phyloP scores from a whole-genome alignment of 2,888 invertebrate species.

The Dicycla oo region DNA sequence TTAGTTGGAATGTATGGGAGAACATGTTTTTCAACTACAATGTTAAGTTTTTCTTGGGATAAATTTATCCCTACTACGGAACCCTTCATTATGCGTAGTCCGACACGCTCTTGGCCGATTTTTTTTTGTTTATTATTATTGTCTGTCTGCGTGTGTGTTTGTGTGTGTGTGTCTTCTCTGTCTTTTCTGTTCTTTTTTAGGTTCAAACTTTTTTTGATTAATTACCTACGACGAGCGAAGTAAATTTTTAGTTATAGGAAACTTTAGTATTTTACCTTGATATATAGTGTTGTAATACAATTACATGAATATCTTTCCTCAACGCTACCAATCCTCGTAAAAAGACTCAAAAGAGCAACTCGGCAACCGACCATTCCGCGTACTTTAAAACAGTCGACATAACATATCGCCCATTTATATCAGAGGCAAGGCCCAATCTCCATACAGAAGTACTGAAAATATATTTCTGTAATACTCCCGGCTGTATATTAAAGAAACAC shows the following conservation, averaged over 20 bases:
- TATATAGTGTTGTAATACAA: slow-evolving; percentile 2
- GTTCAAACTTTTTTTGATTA: too few species aligned
- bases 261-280: not conserved
- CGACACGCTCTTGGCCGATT: too few species aligned
- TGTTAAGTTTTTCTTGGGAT: too few species aligned
- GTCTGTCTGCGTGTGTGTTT: too few species aligned
- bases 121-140: too few species aligned
- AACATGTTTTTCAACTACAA: too few species aligned
- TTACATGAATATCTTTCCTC: not conserved
- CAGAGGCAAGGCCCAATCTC: slow-evolving; percentile 53
- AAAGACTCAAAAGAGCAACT: slow-evolving; percentile 43
- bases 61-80: too few species aligned
- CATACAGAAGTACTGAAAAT: slow-evolving; percentile 63
- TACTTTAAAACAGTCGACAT: slow-evolving; percentile 52
- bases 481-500: slow-evolving; percentile 82
- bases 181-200: too few species aligned
- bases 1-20: too few species aligned
- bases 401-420: slow-evolving; percentile 63
- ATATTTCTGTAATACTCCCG: slow-evolving; percentile 74
- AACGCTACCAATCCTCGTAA: slow-evolving; percentile 19
- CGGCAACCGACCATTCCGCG: slow-evolving; percentile 32
- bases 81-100: too few species aligned
- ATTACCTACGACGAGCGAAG: not conserved
- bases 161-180: too few species aligned
- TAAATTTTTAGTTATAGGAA: not conserved